Evolutionary conservation across 2,797 vertebrate species (phyloP), one percentile per base, ranked within the genome.

Genomic region (Semaprochilodus insignis): DNA sequence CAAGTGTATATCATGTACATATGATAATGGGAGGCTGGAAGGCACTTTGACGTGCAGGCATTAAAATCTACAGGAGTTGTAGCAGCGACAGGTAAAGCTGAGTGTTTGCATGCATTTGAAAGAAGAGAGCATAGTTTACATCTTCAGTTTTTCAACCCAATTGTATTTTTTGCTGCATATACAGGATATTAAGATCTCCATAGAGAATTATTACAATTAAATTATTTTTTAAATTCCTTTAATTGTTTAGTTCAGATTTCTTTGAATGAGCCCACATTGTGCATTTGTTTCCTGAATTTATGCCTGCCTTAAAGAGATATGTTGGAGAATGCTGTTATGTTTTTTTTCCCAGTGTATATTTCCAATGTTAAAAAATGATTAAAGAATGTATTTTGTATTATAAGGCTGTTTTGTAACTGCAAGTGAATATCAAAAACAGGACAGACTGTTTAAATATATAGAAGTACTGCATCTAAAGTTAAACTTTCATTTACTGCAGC

Each of bases 361-460:
- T 93, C 92, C 92, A 88, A 81, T 90, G 88, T 90, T 82, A 81
- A 89, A n/a, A 89, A 89, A 87, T 87, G 94, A 94, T 93, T 93
- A 95, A 95, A 93, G 89, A 95, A 94, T 95, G 93, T 95, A 95
- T 95, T 96, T 96, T 95, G 91, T 95, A 95, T 90, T 86, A 90
- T 31, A 82, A 84, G 74, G 36, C 54, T 79, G 77, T 5, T 59
- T 79, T 44, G 10, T 60, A 4, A 74, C 57, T 74, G 57, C 11
- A 60, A 4, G 17, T 7, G 19, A 57, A 57, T 57, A 57, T 57
- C 17, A 21, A 57, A 21, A 21, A 60, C 40, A 17, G 21, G 6
- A 23, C n/a, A 27, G 25, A 14, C 3, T 40, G 4, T 23, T 57
- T 57, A 8, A 6, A 31, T 25, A 65, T 52, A 54, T n/a, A n/a